Percentiles rank a stretch among this genome's conserved stretches.
Evolutionary conservation across 2,113 vertebrate genomes (phyloP).

Genomic region (Eretmochelys imbricata): DNA sequence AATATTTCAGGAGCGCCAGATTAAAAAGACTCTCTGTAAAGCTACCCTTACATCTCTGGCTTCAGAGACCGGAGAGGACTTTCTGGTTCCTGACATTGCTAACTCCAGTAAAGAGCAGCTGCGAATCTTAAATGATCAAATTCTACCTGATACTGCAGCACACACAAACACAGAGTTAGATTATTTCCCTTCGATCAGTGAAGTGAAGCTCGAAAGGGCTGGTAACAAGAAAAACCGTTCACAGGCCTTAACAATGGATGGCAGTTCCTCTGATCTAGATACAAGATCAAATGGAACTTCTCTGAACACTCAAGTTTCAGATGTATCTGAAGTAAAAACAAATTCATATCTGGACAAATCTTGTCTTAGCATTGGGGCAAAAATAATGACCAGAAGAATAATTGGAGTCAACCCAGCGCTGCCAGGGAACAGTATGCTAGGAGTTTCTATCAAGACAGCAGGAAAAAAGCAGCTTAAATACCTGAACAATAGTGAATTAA

Average conservation of each 20-base stretch:
- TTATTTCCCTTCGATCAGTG: slow-evolving; percentile 62
- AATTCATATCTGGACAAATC: slow-evolving; percentile 56
- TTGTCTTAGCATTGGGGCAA: slow-evolving; percentile 35
- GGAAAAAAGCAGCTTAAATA: slow-evolving; percentile 75
- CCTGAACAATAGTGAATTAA: slow-evolving; percentile 63
- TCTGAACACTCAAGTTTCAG: slow-evolving; percentile 1
- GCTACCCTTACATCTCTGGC: slow-evolving; percentile 86
- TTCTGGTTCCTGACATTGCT: neutral
- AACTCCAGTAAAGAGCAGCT: slow-evolving; percentile 60
- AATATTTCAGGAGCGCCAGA: slow-evolving; percentile 92
- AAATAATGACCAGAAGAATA: slow-evolving; percentile 43
- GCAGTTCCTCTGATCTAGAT: neutral
- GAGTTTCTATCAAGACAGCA: neutral
- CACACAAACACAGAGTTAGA: slow-evolving; percentile 52
- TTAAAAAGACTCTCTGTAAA: slow-evolving; percentile 88
- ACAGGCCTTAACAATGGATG: slow-evolving; percentile 5
- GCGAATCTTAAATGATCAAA: slow-evolving; percentile 11
- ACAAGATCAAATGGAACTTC: neutral
- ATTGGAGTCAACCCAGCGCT: neutral
- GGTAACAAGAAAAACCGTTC: slow-evolving; percentile 10
- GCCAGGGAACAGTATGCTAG: slow-evolving; percentile 26
- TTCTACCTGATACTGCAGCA: neutral
- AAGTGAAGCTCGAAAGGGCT: slow-evolving; percentile 30
- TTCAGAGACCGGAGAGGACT: slow-evolving; percentile 68
- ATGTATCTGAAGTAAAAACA: slow-evolving; percentile 24